Conservation (phyloP, 2,797 vertebrate species). For the Craterocephalus amniculus region DNA sequence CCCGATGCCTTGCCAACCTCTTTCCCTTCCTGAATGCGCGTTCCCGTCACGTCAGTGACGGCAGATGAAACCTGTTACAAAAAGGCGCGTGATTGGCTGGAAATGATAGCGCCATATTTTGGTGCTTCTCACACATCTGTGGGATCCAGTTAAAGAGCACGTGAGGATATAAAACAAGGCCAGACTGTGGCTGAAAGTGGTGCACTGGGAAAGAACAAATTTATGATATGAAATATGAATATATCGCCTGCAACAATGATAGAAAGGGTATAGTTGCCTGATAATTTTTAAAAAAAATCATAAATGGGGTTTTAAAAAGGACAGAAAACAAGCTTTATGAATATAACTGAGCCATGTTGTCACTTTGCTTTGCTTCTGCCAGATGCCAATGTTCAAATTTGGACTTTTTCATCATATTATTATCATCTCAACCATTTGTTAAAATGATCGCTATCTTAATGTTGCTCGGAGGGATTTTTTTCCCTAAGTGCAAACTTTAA, state of each 20-base stretch:
- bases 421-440: no score
- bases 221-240: background rate
- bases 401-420: no score
- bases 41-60: constrained; percentile 74
- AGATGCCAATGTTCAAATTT: no score
- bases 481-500: no score
- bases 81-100: constrained; percentile 72
- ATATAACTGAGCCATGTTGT: no score
- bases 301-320: no score
- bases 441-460: no score
- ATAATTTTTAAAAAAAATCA: no score
- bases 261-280: background rate
- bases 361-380: no score
- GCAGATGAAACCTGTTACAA: constrained; percentile 66
- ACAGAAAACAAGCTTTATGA: no score
- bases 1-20: constrained; percentile 64
- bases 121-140: constrained; percentile 61
- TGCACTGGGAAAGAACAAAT: background rate
- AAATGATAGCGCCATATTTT: constrained; percentile 83
- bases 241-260: background rate
- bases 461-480: no score
- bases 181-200: background rate
- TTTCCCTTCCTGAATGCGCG: constrained; percentile 60
- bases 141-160: constrained; percentile 31
- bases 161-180: constrained; percentile 19